Percentiles rank a stretch among this genome's conserved stretches.
These are phyloP conservation scores for Crocuta crocuta DNA, from an alignment of 2,113 vertebrate genomes.

Conservation along the genomic window DNA sequence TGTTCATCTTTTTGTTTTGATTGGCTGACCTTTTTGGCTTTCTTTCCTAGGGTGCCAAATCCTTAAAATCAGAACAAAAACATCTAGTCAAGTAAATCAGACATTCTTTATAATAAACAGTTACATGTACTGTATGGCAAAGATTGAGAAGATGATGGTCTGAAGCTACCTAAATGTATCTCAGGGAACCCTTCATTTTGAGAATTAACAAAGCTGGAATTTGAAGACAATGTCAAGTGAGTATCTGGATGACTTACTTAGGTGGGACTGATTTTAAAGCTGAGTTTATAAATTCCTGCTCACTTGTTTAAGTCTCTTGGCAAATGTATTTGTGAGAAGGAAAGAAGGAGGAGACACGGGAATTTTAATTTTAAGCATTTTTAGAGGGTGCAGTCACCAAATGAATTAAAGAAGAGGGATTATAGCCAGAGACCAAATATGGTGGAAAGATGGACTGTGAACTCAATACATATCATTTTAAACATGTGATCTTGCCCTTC, in stretches of 20 bases:
- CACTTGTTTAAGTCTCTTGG: slow-evolving; percentile 20
- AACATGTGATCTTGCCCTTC: background rate
- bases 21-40: background rate
- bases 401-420: slow-evolving; percentile 29
- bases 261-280: slow-evolving; percentile 52
- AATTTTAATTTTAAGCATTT: slow-evolving; percentile 72
- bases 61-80: slow-evolving; percentile 34
- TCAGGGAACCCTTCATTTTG: background rate
- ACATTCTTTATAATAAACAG: slow-evolving; percentile 20
- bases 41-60: slow-evolving; percentile 14
- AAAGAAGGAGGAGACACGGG: background rate
- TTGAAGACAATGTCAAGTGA: slow-evolving; percentile 3
- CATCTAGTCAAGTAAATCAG: background rate
- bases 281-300: slow-evolving; percentile 27
- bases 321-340: slow-evolving; percentile 49
- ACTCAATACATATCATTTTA: background rate
- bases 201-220: slow-evolving; percentile 22
- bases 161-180: slow-evolving; percentile 5
- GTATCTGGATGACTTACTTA: background rate
- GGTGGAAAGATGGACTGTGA: background rate
- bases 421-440: background rate
- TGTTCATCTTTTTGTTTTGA: background rate
- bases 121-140: background rate
- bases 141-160: background rate
- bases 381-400: slow-evolving; percentile 34